Conservation (phyloP, 2,113 vertebrate species). For the Indicator maculatus region DNA sequence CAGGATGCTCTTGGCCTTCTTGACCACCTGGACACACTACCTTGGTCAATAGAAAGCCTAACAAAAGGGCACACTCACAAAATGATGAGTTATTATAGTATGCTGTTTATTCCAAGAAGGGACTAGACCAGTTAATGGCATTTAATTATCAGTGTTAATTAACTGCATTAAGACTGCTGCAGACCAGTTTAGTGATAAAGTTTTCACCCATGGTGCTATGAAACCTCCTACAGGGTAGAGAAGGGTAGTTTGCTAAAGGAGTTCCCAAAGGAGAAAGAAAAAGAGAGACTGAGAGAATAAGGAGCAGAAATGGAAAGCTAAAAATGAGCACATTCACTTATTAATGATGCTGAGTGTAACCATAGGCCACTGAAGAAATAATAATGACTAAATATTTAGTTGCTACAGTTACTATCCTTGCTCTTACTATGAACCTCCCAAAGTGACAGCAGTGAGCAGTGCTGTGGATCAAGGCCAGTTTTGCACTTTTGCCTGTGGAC, state of each 20-base stretch:
- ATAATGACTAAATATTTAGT: constrained; percentile 68
- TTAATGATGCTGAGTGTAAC: background rate
- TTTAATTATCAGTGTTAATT: background rate
- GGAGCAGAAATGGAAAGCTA: background rate
- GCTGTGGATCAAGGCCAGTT: constrained; percentile 19
- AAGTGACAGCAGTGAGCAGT: constrained; percentile 3
- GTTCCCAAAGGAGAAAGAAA: background rate
- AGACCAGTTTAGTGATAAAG: background rate
- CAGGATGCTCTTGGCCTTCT: background rate
- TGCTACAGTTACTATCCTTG: constrained; percentile 64
- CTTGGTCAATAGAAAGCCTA: background rate
- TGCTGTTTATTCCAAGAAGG: background rate
- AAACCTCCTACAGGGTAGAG: background rate
- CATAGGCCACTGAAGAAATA: constrained; percentile 39
- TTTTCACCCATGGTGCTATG: background rate
- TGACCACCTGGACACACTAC: background rate
- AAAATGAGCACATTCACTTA: background rate
- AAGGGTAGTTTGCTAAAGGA: background rate
- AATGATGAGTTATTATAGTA: background rate
- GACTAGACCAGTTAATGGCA: background rate
- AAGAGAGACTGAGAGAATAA: background rate
- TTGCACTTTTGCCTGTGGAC: constrained; percentile 18
- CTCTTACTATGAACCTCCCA: constrained; percentile 52
- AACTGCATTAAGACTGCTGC: background rate
- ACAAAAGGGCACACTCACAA: background rate